phyloP scores from a whole-genome alignment of 2,113 vertebrate genomes.

The Cebidichthys violaceus region DNA sequence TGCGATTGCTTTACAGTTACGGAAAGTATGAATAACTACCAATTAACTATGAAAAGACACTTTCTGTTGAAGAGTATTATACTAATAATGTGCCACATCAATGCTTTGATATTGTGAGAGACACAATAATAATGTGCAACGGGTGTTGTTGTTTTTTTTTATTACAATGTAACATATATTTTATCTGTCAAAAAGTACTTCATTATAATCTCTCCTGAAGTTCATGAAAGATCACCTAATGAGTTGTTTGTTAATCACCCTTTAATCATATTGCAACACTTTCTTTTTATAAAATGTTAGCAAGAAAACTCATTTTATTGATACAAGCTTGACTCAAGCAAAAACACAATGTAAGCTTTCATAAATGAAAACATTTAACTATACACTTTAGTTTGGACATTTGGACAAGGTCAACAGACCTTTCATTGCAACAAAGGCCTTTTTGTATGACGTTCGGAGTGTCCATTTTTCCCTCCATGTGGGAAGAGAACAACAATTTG shows the following conservation, averaged over 20 bases:
- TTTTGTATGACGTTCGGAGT: not conserved
- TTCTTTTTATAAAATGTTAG: conserved; percentile 35
- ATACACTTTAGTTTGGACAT: conserved; percentile 29
- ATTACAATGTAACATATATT: conserved; percentile 33
- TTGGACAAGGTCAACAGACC: conserved; percentile 23
- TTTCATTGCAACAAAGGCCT: not conserved
- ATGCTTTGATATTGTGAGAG: not conserved
- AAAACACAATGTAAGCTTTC: conserved; percentile 82
- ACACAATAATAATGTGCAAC: conserved; percentile 9
- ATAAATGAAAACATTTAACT: conserved; percentile 71
- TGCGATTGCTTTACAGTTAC: not conserved
- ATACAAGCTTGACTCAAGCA: conserved; percentile 94
- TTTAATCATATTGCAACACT: not conserved
- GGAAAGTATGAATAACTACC: not conserved
- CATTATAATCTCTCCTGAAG: not conserved
- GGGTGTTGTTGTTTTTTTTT: conserved; percentile 17
- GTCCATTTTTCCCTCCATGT: not conserved
- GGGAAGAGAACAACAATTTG: conserved; percentile 14
- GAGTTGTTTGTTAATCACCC: conserved; percentile 16
- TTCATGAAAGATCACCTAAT: not conserved
- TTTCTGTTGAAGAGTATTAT: not conserved
- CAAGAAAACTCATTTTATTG: conserved; percentile 65
- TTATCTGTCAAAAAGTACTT: conserved; percentile 12
- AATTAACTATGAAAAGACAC: not conserved
- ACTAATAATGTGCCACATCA: not conserved